Percentiles rank a stretch among this genome's conserved stretches.
phyloP scores from a whole-genome alignment of 2,113 vertebrate genomes.

The Nothobranchius furzeri region DNA sequence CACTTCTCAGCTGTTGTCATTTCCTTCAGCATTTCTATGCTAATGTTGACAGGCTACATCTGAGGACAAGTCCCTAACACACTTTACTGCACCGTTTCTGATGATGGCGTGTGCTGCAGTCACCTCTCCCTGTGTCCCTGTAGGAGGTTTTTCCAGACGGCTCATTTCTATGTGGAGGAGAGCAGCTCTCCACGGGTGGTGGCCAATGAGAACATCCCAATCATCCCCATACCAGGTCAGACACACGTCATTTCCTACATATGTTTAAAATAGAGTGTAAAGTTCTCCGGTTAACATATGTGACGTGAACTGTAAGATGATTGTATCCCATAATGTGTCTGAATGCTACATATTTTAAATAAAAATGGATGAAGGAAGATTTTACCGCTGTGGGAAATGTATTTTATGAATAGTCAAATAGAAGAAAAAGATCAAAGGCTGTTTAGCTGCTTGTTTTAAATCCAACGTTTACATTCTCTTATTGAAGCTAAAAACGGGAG shows the following conservation, averaged over 20 bases:
- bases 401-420: not conserved
- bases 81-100: slow-evolving; percentile 41
- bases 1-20: slow-evolving; percentile 44
- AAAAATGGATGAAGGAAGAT: not conserved
- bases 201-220: slow-evolving; percentile 94
- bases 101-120: slow-evolving; percentile 21
- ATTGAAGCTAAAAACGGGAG: slow-evolving; percentile 2
- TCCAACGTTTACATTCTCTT: not conserved
- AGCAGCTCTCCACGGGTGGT: slow-evolving; percentile 95
- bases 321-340: too few relatives aligned
- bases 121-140: slow-evolving; percentile 51
- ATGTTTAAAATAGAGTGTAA: not conserved
- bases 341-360: not conserved
- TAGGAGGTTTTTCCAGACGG: slow-evolving; percentile 98
- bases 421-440: not conserved
- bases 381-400: not conserved
- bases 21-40: slow-evolving; percentile 44
- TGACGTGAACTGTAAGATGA: too few relatives aligned
- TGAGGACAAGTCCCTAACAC: slow-evolving; percentile 56
- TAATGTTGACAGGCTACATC: slow-evolving; percentile 58
- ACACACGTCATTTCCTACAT: not conserved
- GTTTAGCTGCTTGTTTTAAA: slow-evolving; percentile 2
- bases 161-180: slow-evolving; percentile 98
- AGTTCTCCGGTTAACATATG: too few relatives aligned
- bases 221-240: slow-evolving; percentile 96